Evolutionary conservation across 2,888 invertebrate genomes (phyloP), one percentile per base, ranked within the genome.

Genomic region (Brachypalpus laphriformis): DNA sequence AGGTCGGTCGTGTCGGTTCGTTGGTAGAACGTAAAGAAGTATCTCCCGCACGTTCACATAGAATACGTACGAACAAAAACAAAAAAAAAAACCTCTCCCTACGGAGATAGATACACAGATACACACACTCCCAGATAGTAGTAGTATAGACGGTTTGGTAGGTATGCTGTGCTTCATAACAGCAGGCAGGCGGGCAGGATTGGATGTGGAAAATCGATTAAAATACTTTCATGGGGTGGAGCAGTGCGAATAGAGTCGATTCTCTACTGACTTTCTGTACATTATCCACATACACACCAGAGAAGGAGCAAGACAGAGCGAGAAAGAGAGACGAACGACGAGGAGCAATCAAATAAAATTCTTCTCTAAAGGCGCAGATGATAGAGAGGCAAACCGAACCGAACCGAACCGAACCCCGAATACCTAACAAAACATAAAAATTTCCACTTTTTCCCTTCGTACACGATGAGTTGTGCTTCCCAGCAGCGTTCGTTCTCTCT

Each of bases 201-300:
- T 88, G 90, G 89, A 89, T 89, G 89, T 89, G 90, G 89, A 91
- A 91, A 91, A 91, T 91, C 91, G 90, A 91, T 91, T 90, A 89
- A 89, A 90, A 89, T 89, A 86, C 87, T 88, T 88, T 87, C 76
- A 76, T 34, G 25, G 81, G 75, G 85, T 81, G 81, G 81, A 85
- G 66, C 85, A 80, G 83, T 83, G 45, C 78, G 72, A 83, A 68
- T 61, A 85, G 68, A 74, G 65, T 85, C 51, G 47, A 45, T 78
- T 78, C 61, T 42, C 28, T 68, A 18, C 20, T 49, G 16, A 31
- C 9, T 68, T n/a, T 74, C 40, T 37, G 20, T 42, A 49, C 56
- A 14, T 63, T 25, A 61, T 22, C 40, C 28, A 16, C 22, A 14
- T 54, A n/a, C 59, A 49, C 9, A 70, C 56, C 31, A 25, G 49